Percentiles rank a stretch among this genome's conserved stretches.
Conservation (phyloP, 2,888 invertebrate genomes). For the Embidobia sp. region DNA sequence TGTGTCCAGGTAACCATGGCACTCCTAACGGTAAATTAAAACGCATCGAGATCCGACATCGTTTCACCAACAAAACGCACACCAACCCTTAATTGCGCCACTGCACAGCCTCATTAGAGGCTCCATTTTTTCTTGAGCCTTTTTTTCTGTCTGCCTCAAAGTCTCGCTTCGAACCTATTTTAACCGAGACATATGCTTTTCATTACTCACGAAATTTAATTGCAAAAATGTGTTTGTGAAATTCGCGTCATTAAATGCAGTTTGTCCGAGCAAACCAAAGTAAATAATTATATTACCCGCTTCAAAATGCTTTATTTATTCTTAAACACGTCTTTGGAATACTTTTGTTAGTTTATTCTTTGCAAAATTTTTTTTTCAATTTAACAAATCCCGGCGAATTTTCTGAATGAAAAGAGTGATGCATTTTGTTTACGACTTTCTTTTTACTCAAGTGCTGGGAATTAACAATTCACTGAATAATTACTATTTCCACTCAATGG, state of each 20-base stretch:
- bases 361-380: no score
- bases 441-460: neutral
- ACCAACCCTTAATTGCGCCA: constrained; percentile 39
- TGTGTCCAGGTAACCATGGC: constrained; percentile 41
- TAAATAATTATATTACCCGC: neutral
- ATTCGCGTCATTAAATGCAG: neutral
- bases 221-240: neutral
- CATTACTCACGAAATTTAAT: constrained; percentile 14
- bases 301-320: neutral
- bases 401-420: no score
- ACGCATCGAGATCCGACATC: constrained; percentile 37
- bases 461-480: neutral
- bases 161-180: constrained; percentile 11
- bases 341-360: no score
- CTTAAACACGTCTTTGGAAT: no score
- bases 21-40: constrained; percentile 54
- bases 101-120: constrained; percentile 40
- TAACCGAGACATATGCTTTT: constrained; percentile 6
- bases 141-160: constrained; percentile 11
- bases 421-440: no score
- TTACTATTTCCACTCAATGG: neutral
- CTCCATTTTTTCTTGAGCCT: constrained; percentile 2
- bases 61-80: constrained; percentile 28
- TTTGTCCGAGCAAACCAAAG: no score
- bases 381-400: no score